These are phyloP conservation scores for Andrena minutula DNA, from an alignment of 2,888 invertebrate species.

Conservation along the genomic window DNA sequence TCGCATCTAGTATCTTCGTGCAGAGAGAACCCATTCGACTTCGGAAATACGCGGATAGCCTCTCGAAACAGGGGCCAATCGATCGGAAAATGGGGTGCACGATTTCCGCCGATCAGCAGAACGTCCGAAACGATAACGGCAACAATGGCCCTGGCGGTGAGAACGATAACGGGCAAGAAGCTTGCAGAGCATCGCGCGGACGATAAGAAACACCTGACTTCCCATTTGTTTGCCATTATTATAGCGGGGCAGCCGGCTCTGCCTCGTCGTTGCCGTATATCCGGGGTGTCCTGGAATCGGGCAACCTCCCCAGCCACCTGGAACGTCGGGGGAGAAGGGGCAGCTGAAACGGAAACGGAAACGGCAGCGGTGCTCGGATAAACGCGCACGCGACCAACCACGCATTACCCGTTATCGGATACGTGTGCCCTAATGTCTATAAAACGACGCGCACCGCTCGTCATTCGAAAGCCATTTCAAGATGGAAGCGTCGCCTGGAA, in stretches of 20 bases:
- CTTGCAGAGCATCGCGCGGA: conserved; percentile 4
- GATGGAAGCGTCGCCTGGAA: conserved; percentile 8
- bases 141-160: conserved; percentile 26
- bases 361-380: conserved; percentile 42
- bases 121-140: conserved; percentile 45
- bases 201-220: conserved; percentile 64
- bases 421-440: conserved; percentile 57
- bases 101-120: conserved; percentile 51
- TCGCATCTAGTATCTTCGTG: background rate
- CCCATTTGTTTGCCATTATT: conserved; percentile 61
- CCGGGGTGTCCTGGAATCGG: conserved; percentile 22
- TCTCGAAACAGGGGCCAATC: conserved; percentile 47
- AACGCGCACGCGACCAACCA: conserved; percentile 8
- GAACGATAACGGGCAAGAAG: conserved; percentile 44
- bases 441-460: conserved; percentile 48
- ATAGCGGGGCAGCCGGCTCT: conserved; percentile 15
- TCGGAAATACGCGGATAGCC: background rate
- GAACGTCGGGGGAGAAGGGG: conserved; percentile 6
- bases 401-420: conserved; percentile 42
- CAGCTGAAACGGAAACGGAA: conserved; percentile 44
- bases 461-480: conserved; percentile 54
- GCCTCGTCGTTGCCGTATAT: conserved; percentile 9
- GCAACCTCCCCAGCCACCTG: conserved; percentile 13
- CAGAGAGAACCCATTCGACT: conserved; percentile 13
- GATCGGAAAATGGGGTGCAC: conserved; percentile 55